Percentiles rank a stretch among this genome's conserved stretches.
phyloP scores from a whole-genome alignment of 2,797 vertebrate genomes.

The Crossoptilon crossoptilon region DNA sequence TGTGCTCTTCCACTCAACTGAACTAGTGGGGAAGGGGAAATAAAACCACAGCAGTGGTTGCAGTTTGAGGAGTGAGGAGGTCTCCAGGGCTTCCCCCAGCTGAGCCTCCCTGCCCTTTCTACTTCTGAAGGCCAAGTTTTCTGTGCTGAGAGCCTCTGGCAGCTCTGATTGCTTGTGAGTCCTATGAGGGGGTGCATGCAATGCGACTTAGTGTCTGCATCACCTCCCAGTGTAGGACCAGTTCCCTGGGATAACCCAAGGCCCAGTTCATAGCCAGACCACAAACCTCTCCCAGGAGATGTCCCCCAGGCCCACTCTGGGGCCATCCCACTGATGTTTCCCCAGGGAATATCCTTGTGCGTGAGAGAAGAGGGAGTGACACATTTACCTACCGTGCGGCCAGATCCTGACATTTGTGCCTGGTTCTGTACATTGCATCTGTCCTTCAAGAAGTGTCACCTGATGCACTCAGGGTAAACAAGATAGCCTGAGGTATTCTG shows the following conservation, averaged over 20 bases:
- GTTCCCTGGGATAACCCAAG: fast-evolving
- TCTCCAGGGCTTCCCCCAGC: not conserved
- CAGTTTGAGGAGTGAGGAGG: not conserved
- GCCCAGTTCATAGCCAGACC: not conserved
- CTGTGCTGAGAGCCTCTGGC: not conserved
- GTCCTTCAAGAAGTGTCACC: not conserved
- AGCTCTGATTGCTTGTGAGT: not conserved
- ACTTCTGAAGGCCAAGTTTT: not conserved
- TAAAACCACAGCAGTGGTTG: not conserved
- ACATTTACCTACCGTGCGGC: not conserved
- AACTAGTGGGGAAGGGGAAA: not conserved
- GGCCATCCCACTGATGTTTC: not conserved
- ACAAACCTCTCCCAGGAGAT: not conserved
- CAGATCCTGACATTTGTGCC: not conserved
- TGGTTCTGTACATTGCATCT: not conserved
- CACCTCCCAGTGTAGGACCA: not conserved
- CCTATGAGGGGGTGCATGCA: not conserved
- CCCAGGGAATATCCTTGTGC: fast-evolving
- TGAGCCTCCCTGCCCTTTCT: not conserved
- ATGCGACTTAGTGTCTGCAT: not conserved
- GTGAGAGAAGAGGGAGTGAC: fast-evolving
- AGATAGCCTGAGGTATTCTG: not conserved
- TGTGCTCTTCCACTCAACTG: not conserved
- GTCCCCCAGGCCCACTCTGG: not conserved
- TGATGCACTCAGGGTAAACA: not conserved